Conservation (phyloP, 1,140 invertebrate species). For the Drosophila persimilis region DNA sequence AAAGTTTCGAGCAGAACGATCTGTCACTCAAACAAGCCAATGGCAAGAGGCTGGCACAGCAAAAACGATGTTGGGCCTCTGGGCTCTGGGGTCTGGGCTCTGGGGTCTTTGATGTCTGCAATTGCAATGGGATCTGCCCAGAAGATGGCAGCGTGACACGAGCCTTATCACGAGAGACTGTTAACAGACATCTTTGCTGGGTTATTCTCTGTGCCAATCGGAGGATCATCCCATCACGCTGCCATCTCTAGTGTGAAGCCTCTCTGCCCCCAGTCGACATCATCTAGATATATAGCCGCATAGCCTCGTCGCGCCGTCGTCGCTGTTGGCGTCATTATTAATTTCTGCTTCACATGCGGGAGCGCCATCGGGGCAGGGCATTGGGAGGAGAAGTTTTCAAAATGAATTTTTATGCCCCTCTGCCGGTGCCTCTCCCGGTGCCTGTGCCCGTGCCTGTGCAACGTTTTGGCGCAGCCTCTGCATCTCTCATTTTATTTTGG, state of each 20-base stretch:
- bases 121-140: conserved; percentile 7
- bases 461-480: conserved; percentile 25
- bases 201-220: too few relatives aligned
- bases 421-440: conserved; percentile 8
- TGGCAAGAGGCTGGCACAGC: conserved; percentile 4
- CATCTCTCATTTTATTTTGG: conserved; percentile 53
- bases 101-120: conserved; percentile 54
- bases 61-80: conserved; percentile 4
- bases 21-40: conserved; percentile 53
- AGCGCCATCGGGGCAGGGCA: conserved; percentile 26
- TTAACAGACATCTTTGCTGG: too few relatives aligned
- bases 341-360: conserved; percentile 52
- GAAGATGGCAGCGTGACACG: conserved; percentile 27
- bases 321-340: conserved; percentile 67
- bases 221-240: not conserved
- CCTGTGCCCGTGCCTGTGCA: not conserved
- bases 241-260: conserved; percentile 7
- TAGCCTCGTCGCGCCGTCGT: conserved; percentile 51
- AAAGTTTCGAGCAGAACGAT: conserved; percentile 31
- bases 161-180: not conserved
- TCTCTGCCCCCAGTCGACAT: not conserved
- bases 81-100: not conserved
- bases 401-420: conserved; percentile 69
- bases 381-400: conserved; percentile 51
- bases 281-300: conserved; percentile 30